Evolutionary conservation across 1,140 invertebrate genomes (phyloP), one percentile per base, ranked within the genome.

Genomic region (Zaprionus lachaisei): DNA sequence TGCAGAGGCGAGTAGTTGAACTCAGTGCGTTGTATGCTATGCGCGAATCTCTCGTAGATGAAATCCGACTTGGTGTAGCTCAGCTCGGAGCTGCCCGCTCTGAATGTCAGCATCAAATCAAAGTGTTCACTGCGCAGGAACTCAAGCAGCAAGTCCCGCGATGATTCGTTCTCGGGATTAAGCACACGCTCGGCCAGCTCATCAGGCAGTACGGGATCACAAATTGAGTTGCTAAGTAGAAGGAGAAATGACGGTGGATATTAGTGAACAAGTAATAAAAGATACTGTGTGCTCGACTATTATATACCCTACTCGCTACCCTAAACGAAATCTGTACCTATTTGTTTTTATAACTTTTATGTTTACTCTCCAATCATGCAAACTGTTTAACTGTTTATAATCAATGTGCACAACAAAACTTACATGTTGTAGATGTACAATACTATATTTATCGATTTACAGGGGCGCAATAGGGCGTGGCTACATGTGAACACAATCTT

Each of bases 171-270:
- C 58, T 91, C 86, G 2, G 92, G 92, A 24, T 47, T 82, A 4
- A 93, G 67, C 20, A 93, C 67, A 17, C 85, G 75, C 28, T 93
- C 92, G 15, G 89, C 92, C 41, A 93, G 66, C 51, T 93, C 92
- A 15, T 93, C 83, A 5, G 77, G 65, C 34, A 92, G 44, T 49
- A 84, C 60, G 0, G 91, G 92, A 79, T 93, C 92, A 26, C 92
- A 93, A 7, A 92, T 38, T n/a, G 82, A 61, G 37, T 90, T 72
- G 76, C 91, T 93, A 44, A 22, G 47, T 24, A 65, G 47, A 38
- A 65, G 37, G 22, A 54, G 28, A 60, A 47, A 0, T 14, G 17
- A 1, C 5, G 14, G 1, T 5, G 1, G 24, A 22, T 11, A 37
- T 38, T 15, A n/a, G 37, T 26, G 7, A 37, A 5, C 1, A 12